A percentile compares a stretch with the other conserved stretches of the same genome.
These are phyloP conservation scores for Cenopis cana DNA, from an alignment of 2,888 invertebrate species.

Conservation along the genomic window DNA sequence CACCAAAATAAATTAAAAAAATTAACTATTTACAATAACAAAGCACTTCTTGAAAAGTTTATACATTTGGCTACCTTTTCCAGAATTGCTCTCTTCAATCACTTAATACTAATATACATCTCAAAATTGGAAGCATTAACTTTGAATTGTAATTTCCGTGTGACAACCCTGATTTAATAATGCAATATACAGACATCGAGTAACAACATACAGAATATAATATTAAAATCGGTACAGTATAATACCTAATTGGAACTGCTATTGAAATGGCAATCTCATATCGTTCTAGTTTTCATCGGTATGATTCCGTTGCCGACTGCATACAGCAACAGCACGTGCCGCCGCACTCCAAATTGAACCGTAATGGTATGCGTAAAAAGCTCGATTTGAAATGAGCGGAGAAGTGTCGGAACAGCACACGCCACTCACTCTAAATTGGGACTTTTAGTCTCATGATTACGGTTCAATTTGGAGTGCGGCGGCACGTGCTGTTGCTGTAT, in stretches of 20 bases:
- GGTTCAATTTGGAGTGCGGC: too few species aligned
- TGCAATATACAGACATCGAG: slow-evolving; percentile 27
- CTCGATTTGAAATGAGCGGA: too few species aligned
- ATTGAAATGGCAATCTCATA: background rate
- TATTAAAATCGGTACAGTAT: slow-evolving; percentile 3
- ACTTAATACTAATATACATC: background rate
- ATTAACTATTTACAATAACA: background rate
- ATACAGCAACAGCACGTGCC: too few species aligned
- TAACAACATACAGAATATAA: slow-evolving; percentile 21
- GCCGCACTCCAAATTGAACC: too few species aligned
- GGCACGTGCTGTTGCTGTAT: too few species aligned
- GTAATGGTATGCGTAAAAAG: too few species aligned
- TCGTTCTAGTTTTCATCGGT: too few species aligned
- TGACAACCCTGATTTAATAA: slow-evolving; percentile 6
- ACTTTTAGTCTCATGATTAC: too few species aligned
- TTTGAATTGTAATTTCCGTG: background rate
- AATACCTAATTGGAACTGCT: background rate
- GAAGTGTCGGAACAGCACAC: too few species aligned
- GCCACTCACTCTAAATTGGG: too few species aligned
- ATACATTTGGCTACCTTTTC: background rate
- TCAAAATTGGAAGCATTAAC: slow-evolving; percentile 9
- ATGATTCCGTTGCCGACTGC: too few species aligned
- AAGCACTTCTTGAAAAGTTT: background rate
- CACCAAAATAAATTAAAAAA: background rate
- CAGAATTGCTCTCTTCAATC: background rate